Evolutionary conservation across 2,113 vertebrate genomes (phyloP).

Genomic region (Alces alces): DNA sequence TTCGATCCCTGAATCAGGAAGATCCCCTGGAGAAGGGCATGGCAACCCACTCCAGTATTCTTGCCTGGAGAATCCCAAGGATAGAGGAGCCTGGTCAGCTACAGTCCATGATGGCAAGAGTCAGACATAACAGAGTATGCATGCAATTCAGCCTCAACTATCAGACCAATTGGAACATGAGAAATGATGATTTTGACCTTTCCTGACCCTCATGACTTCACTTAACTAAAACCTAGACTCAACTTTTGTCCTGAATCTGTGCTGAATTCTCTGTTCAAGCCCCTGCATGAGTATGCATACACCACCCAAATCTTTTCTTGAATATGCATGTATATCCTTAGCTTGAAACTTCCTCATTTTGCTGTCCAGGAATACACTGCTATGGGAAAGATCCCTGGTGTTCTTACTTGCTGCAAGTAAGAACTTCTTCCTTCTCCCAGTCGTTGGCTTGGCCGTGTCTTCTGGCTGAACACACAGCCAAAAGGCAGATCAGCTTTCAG

Average conservation of each 20-base stretch:
- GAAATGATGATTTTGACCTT: background rate
- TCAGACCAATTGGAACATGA: background rate
- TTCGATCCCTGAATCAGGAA: background rate
- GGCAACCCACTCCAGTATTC: background rate
- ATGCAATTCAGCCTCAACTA: background rate
- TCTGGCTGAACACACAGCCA: background rate
- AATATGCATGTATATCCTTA: background rate
- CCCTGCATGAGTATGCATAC: background rate
- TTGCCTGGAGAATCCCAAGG: background rate
- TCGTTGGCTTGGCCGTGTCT: background rate
- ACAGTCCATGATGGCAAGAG: background rate
- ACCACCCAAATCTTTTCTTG: background rate
- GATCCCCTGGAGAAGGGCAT: background rate
- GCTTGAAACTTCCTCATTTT: background rate
- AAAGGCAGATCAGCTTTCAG: background rate
- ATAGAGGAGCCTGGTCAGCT: background rate
- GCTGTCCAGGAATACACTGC: background rate
- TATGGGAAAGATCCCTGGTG: background rate
- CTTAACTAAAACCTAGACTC: background rate
- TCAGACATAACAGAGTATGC: background rate
- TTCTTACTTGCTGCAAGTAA: background rate
- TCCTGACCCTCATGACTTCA: background rate
- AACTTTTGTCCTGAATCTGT: background rate
- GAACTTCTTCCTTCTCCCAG: background rate
- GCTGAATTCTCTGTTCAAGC: background rate